Base-by-base conservation (phyloP, 2,113 vertebrate genomes). In the Benitochromis conjunctus region DNA sequence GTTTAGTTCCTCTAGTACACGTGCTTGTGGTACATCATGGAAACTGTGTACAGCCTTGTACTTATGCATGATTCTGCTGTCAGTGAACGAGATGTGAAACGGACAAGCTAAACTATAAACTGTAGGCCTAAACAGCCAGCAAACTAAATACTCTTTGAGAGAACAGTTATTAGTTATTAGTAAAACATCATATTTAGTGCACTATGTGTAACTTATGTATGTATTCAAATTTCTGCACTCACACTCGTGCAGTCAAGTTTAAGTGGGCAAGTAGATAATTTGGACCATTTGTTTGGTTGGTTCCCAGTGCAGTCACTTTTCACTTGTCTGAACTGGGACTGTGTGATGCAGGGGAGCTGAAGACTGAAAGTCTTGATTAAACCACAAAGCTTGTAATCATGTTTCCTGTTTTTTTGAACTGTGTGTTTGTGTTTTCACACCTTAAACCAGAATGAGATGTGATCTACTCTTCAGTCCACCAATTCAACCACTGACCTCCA, bases 51-150 rank as follows among this genome's bases (percentile, higher is more conserved):
- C 60, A 38, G 31, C 18, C 1, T 64, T 64, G 60, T 64, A 64
- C 58, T 62, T 62, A 2, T 0, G 0, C 31, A 62, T 0, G 0
- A 64, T 36, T 0, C 60, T 64, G 60, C 31, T 36, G 31, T 64
- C 0, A 64, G 31, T 64, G 18, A 64, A 64, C 0, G 1, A 64
- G 60, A n/a, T 64, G 60, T 38, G 60, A 64, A 64, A n/a, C 0
- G 36, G 31, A 38, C 31, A 36, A 36, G 18, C 0, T 62, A 6
- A 36, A 12, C 12, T n/a, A 36, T 12, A 62, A 9, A n/a, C 60
- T 64, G 60, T 3, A 64, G 6, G 36, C 0, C 5, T 0, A 62
- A 36, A 62, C 31, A n/a, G 18, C 18, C 0, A 7, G 9, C 34
- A 36, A 62, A 12, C 18, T 7, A 38, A 34, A 34, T 34, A 34